Conservation (phyloP, 2,888 invertebrate species). For the Operophtera brumata region DNA sequence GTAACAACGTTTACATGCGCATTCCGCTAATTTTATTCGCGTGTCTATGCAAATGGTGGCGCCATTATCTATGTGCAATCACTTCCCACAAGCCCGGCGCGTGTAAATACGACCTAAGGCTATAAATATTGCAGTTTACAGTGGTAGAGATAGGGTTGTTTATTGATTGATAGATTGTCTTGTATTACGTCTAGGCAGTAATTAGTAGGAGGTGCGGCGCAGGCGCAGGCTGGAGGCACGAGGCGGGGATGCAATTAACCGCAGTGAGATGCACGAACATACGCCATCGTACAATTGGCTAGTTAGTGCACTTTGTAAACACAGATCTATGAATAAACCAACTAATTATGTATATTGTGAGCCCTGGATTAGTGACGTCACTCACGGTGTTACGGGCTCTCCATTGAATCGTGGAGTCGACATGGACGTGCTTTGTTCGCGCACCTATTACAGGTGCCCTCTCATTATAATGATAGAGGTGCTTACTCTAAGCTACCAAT, state of each 20-base stretch:
- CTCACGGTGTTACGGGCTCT: too few species aligned
- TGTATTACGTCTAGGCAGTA: not conserved
- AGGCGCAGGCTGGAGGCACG: not conserved
- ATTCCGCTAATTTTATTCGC: not conserved
- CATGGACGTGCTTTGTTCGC: not conserved
- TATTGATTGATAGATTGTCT: not conserved
- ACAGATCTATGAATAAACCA: not conserved
- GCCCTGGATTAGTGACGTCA: not conserved
- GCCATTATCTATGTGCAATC: constrained; percentile 12
- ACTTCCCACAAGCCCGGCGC: constrained; percentile 1
- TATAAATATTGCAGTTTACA: not conserved
- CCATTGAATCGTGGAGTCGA: not conserved
- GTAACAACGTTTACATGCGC: not conserved
- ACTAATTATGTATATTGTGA: constrained; percentile 3
- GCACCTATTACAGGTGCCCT: too few species aligned
- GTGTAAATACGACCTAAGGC: not conserved
- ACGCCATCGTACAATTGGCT: constrained; percentile 17
- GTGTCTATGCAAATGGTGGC: constrained; percentile 9
- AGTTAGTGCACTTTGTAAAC: constrained; percentile 13
- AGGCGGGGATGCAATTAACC: constrained; percentile 8
- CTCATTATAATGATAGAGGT: not conserved
- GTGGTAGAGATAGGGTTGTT: not conserved
- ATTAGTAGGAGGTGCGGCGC: constrained; percentile 7
- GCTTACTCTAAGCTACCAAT: not conserved
- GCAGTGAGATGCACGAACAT: constrained; percentile 17